Percentiles rank a stretch among this genome's conserved stretches.
phyloP scores from a whole-genome alignment of 1,140 invertebrate genomes.

The Protaetia brevitarsis region DNA sequence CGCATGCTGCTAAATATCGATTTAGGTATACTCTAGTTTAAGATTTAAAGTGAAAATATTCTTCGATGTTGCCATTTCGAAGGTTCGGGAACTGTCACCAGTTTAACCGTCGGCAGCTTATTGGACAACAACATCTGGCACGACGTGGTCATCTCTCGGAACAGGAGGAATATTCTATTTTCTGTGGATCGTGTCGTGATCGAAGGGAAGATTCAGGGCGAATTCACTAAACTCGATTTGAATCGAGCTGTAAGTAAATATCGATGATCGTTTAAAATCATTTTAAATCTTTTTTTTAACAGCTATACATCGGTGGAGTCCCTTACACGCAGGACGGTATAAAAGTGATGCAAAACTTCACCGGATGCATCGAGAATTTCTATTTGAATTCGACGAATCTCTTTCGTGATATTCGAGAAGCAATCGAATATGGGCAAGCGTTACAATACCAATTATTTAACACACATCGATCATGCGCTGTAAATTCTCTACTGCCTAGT shows the following conservation, averaged over 20 bases:
- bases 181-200: conserved; percentile 92
- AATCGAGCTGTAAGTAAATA: conserved; percentile 72
- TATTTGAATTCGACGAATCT: conserved; percentile 89
- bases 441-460: conserved; percentile 70
- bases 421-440: conserved; percentile 62
- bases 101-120: conserved; percentile 85
- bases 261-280: not conserved
- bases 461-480: conserved; percentile 71
- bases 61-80: conserved; percentile 25
- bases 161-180: conserved; percentile 77
- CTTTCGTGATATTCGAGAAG: conserved; percentile 72
- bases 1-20: conserved; percentile 87
- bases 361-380: conserved; percentile 94
- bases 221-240: conserved; percentile 86
- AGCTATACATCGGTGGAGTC: conserved; percentile 85
- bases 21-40: conserved; percentile 59
- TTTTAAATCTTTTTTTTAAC: conserved; percentile 18
- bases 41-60: not conserved
- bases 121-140: conserved; percentile 98
- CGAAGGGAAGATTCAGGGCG: conserved; percentile 78
- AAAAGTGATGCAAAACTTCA: conserved; percentile 85
- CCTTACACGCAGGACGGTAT: conserved; percentile 77
- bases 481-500: too few relatives aligned
- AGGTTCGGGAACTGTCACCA: conserved; percentile 75
- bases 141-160: conserved; percentile 85